Conservation (phyloP, 2,888 invertebrate genomes). For the Drosophila diplacantha region DNA sequence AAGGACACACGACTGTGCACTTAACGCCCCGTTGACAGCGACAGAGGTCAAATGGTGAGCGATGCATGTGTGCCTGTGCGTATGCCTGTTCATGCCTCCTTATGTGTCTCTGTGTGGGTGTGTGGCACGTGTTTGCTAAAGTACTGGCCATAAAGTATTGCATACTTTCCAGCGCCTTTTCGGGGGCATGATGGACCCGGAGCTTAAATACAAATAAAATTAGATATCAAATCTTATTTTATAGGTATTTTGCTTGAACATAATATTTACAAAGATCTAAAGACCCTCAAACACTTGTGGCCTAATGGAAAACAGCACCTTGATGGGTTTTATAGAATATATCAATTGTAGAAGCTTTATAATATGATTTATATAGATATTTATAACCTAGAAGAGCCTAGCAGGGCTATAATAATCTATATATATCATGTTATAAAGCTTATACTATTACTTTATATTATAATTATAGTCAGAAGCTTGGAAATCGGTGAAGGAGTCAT, state of each 20-base stretch:
- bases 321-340: background rate
- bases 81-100: background rate
- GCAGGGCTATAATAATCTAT: no score
- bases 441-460: no score
- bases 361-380: no score
- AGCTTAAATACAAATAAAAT: background rate
- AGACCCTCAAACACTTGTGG: background rate
- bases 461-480: no score
- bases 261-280: background rate
- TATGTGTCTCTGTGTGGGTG: background rate
- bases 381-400: no score
- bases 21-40: conserved; percentile 41
- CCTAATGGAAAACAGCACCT: background rate
- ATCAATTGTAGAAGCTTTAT: background rate
- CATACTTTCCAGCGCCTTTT: conserved; percentile 16
- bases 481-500: no score
- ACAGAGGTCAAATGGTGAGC: conserved; percentile 36
- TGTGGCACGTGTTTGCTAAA: conserved; percentile 27
- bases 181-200: background rate
- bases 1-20: conserved; percentile 29
- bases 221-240: background rate
- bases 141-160: conserved; percentile 24
- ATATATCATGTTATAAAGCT: no score
- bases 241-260: background rate
- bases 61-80: conserved; percentile 6